Evolutionary conservation across 2,113 vertebrate genomes (phyloP), one percentile per base, ranked within the genome.

Genomic region (Agelaius tricolor): DNA sequence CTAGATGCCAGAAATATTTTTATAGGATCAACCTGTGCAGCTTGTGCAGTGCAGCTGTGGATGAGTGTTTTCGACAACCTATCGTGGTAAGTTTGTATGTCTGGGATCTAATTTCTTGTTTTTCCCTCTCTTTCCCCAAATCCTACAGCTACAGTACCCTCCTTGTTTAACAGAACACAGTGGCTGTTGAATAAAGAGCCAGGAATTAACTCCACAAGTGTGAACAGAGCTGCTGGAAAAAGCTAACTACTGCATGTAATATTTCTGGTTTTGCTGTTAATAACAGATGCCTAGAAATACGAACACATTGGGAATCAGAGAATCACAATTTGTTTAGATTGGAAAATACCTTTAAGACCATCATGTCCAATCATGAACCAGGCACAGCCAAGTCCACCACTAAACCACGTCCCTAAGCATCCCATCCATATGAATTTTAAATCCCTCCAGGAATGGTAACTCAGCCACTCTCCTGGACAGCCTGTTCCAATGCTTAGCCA

Each of bases 1-100:
- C 19, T 93, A 99, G 98, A 98, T 98, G 98, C 84, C 98, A 99
- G 92, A 97, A 97, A 27, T 97, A 90, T 78, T 98, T 99, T 97
- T 98, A 97, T 47, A 97, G 98, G 3, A 96, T 99, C 46, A 98
- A 98, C 89, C 95, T 99, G 84, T 98, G 97, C 41, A 96, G 97
- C 77, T 98, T 99, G 30, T 97, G 84, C 74, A 92, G 54, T 33
- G 93, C 97, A 30, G 97, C 97, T 6, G 93, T 98, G 77, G 98
- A 98, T 3, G 98, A 98, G 76, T 98, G 98, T 76, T 98, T 98
- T 95, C 94, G 67, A 69, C 98, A 98, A 95, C 98, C 98, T 15
- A 82, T 98, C 47, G 97, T 98, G 86, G 98, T 98, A 91, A 82
- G 97, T 84, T 88, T 52, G 5, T 67, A 47, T 54, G 35, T 33